These are phyloP conservation scores for Geopemphigus sp. DNA, from an alignment of 1,140 invertebrate species.

Conservation along the genomic window DNA sequence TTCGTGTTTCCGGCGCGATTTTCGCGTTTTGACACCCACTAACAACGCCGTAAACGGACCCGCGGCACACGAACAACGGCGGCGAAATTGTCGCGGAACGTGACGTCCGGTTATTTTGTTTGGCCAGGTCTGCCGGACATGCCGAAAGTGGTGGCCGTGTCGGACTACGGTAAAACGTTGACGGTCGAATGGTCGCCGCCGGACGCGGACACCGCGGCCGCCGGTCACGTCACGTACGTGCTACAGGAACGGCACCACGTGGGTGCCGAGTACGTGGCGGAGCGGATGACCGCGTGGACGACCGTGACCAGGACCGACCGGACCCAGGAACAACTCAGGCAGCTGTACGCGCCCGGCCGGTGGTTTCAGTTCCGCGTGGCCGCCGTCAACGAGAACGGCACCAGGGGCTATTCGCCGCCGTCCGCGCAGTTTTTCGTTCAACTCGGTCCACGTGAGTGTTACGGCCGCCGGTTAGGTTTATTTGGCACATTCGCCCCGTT, in stretches of 20 bases:
- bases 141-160: constrained; percentile 56
- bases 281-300: constrained; percentile 60
- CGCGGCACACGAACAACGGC: no score
- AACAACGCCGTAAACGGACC: no score
- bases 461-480: no score
- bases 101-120: no score
- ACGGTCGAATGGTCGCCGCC: constrained; percentile 16
- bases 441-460: constrained; percentile 20
- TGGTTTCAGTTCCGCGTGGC: constrained; percentile 78
- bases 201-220: background rate
- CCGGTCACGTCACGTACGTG: constrained; percentile 56
- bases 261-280: constrained; percentile 58
- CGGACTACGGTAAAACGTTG: constrained; percentile 51
- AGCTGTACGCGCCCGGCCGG: constrained; percentile 63
- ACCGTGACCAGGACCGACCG: constrained; percentile 58
- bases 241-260: constrained; percentile 62
- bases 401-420: constrained; percentile 66
- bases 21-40: no score
- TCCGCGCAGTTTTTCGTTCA: constrained; percentile 65
- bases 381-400: constrained; percentile 68
- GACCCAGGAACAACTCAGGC: constrained; percentile 62
- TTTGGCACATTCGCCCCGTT: no score
- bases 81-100: no score
- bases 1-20: no score
- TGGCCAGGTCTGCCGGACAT: constrained; percentile 58